phyloP scores from a whole-genome alignment of 2,113 vertebrate species.

The Labeo catla region DNA sequence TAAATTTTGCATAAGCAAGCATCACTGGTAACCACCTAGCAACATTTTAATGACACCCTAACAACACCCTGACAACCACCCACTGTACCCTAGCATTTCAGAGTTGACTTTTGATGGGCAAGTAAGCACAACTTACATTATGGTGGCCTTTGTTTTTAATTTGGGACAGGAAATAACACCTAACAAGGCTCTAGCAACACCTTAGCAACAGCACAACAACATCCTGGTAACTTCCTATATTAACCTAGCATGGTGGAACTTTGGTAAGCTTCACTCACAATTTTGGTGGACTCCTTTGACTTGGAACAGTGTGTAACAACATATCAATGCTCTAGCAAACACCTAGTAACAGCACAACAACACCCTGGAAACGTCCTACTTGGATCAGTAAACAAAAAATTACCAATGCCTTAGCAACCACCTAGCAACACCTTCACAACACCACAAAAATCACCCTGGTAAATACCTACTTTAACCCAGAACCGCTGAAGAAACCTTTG shows the following conservation, averaged over 20 bases:
- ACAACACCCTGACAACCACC: too few species aligned
- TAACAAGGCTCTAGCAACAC: not conserved
- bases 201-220: not conserved
- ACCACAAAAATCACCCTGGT: not conserved
- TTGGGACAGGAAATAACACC: too few species aligned
- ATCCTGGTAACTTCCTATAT: not conserved
- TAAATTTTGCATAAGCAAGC: too few species aligned
- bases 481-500: not conserved
- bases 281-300: not conserved
- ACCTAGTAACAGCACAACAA: not conserved
- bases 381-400: too few species aligned
- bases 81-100: not conserved
- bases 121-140: not conserved
- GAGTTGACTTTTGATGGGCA: not conserved
- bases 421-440: not conserved
- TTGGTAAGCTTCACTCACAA: not conserved
- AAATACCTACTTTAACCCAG: not conserved
- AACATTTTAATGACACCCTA: too few species aligned
- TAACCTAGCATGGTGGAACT: not conserved
- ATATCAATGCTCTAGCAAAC: not conserved
- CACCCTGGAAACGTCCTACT: too few species aligned
- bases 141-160: too few species aligned
- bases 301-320: not conserved
- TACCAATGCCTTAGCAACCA: not conserved
- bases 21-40: not conserved